These are phyloP conservation scores for Morone saxatilis DNA, from an alignment of 2,113 vertebrate species.

Conservation along the genomic window DNA sequence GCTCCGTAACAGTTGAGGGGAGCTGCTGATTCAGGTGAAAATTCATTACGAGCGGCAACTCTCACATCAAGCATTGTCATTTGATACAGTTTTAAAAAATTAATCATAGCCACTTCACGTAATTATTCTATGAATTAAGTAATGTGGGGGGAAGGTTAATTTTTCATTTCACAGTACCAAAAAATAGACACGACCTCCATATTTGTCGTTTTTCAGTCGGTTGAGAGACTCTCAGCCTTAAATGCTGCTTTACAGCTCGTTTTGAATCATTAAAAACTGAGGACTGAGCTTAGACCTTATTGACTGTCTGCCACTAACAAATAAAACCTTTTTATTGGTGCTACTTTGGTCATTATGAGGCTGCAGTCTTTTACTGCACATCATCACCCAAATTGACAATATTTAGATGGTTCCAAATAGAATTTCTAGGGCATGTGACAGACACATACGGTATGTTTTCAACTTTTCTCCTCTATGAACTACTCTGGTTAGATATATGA, in stretches of 20 bases:
- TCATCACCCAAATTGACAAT: not conserved
- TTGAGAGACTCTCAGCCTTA: constrained; percentile 23
- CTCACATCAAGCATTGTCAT: not conserved
- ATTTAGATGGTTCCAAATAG: not conserved
- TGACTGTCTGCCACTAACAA: constrained; percentile 36
- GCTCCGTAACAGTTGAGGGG: not conserved
- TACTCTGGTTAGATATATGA: too few relatives aligned
- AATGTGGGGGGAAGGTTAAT: not conserved
- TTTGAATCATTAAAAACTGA: constrained; percentile 30
- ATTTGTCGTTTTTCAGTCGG: constrained; percentile 3
- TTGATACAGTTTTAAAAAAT: not conserved
- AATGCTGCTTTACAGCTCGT: constrained; percentile 25
- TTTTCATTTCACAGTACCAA: not conserved
- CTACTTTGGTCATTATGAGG: not conserved
- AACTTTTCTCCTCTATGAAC: not conserved
- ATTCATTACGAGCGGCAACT: not conserved
- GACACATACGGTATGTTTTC: not conserved
- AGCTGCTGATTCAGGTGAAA: too few relatives aligned
- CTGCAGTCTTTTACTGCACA: not conserved
- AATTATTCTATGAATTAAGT: not conserved
- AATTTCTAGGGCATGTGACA: not conserved
- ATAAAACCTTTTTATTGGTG: constrained; percentile 35
- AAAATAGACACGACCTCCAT: too few relatives aligned
- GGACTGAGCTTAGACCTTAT: constrained; percentile 10
- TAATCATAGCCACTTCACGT: not conserved